Base-by-base conservation (phyloP, 2,888 invertebrate species). In the Phaedon cochleariae region DNA sequence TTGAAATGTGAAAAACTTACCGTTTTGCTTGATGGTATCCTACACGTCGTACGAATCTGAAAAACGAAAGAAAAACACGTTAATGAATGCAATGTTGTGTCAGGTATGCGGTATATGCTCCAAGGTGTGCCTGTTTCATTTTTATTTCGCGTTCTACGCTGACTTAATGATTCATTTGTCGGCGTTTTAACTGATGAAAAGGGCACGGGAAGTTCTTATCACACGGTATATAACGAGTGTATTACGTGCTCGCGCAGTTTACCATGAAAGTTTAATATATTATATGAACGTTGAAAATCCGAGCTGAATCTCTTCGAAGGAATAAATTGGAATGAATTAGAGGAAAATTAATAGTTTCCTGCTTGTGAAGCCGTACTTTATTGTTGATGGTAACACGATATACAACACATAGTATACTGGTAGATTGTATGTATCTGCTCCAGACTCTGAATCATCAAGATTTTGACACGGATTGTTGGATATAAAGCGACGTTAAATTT, bases 141-240 rank as follows among this genome's bases (percentile, higher is more conserved):
- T 62, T 62, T 66, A 63, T 64, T 64, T 70, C 64, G 64, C 66
- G 62, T 70, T 53, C 65, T 65, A 70, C 52, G 31, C 34, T 18
- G 45, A 46, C 45, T 22, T 15, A 51, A 59, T 61, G 63, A 68
- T 66, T 70, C 68, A 68, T 66, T 67, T 60, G 55, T 37, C 59
- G 61, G 60, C 41, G 55, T 49, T 52, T 45, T 15, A 45, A 46
- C 59, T 52, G 54, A 60, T 48, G 26, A 64, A 57, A 57, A 53
- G 49, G 53, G 61, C 54, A 67, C 37, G 52, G 58, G 60, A 64
- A 64, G 59, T 45, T 62, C 68, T 70, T 70, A 70, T 70, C 68
- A 64, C 64, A 54, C 55, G 52, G 59, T 62, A 62, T 41, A 15
- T 68, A 70, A 70, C 63, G 66, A 65, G 64, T 67, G 58, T 64